Conservation (phyloP, 1,140 invertebrate species). For the Agraylea sexmaculata region DNA sequence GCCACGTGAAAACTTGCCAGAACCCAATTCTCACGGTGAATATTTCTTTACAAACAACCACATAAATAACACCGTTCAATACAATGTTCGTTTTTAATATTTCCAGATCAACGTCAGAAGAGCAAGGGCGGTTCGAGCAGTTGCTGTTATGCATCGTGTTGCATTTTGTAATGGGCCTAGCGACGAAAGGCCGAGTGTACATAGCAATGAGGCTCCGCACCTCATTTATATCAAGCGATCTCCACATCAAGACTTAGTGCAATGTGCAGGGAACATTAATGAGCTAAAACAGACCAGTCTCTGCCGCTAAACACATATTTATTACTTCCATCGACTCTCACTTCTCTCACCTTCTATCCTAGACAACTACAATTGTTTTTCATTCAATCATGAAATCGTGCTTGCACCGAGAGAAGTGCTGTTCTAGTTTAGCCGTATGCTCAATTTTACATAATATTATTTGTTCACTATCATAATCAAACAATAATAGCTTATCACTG, state of each 20-base stretch:
- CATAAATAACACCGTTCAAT: background rate
- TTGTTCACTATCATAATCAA: background rate
- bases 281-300: background rate
- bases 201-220: background rate
- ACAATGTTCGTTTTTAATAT: slow-evolving; percentile 10
- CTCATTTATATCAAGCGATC: background rate
- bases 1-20: slow-evolving; percentile 95
- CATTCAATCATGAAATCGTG: background rate
- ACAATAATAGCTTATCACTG: background rate
- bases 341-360: background rate
- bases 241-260: slow-evolving; percentile 6
- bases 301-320: background rate
- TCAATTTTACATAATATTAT: background rate
- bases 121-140: slow-evolving; percentile 86
- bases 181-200: slow-evolving; percentile 3
- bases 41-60: background rate
- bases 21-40: slow-evolving; percentile 95
- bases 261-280: background rate
- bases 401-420: background rate
- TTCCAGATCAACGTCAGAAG: slow-evolving; percentile 88
- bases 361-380: background rate
- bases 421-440: too few species aligned
- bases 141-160: slow-evolving; percentile 84
- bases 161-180: slow-evolving; percentile 73
- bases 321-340: background rate